Evolutionary conservation across 2,797 vertebrate genomes (phyloP).

Genomic region (Pampus argenteus): DNA sequence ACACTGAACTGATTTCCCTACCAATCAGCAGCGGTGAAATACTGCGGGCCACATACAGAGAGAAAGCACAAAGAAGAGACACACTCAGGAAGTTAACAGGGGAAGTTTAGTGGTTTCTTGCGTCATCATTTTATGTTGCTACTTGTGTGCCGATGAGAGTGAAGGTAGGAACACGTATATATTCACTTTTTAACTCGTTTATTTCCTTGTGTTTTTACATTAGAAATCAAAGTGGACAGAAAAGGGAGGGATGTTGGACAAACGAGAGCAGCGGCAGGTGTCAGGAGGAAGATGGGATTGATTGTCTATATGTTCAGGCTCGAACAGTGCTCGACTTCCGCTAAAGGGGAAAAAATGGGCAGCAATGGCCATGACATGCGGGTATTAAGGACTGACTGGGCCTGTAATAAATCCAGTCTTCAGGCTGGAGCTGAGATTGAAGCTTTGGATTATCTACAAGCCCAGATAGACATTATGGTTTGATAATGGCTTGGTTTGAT

Average conservation of each 20-base stretch:
- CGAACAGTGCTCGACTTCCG: constrained; percentile 72
- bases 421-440: not conserved
- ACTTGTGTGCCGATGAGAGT: constrained; percentile 78
- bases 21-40: constrained; percentile 56
- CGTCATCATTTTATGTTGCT: constrained; percentile 83
- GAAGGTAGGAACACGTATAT: constrained; percentile 82
- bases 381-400: constrained; percentile 12
- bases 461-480: constrained; percentile 12
- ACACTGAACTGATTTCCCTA: constrained; percentile 71
- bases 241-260: not conserved
- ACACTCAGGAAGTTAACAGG: constrained; percentile 87
- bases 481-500: too few species aligned
- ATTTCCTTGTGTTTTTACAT: constrained; percentile 20
- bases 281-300: constrained; percentile 51
- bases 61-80: constrained; percentile 67
- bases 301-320: constrained; percentile 48
- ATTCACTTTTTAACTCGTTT: constrained; percentile 38
- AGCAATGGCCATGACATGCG: constrained; percentile 56
- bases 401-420: not conserved
- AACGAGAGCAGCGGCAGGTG: constrained; percentile 57
- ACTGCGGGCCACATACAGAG: constrained; percentile 51
- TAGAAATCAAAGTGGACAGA: not conserved
- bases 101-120: constrained; percentile 89
- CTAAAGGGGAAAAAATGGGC: constrained; percentile 47
- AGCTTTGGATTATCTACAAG: constrained; percentile 12